A percentile compares a stretch with the other conserved stretches of the same genome.
Conservation (phyloP, 1,140 invertebrate species). For the Drosophila orosa region DNA sequence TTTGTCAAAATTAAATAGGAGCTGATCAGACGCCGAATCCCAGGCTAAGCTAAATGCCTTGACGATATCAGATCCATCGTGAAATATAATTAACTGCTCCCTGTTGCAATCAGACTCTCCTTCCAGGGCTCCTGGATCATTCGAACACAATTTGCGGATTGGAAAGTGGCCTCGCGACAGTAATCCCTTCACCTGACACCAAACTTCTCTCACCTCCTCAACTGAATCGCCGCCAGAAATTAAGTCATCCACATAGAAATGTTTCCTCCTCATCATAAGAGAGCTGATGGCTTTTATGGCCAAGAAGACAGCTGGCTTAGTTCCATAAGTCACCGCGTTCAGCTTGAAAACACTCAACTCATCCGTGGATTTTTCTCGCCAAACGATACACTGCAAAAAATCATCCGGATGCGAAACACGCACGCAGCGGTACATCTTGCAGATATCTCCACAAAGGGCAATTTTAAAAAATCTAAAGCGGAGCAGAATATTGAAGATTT, state of each 20-base stretch:
- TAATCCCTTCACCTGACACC: too few species aligned
- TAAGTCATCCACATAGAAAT: neutral
- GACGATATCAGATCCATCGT: neutral
- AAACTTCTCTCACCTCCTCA: neutral
- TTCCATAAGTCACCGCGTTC: neutral
- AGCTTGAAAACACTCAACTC: neutral
- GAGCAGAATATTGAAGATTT: neutral
- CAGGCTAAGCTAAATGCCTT: neutral
- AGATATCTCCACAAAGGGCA: too few species aligned
- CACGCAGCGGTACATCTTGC: too few species aligned
- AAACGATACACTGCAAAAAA: too few species aligned
- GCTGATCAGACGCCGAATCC: neutral
- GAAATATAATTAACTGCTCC: neutral
- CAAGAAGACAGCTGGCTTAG: neutral
- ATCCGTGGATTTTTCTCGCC: neutral
- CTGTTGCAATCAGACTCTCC: neutral
- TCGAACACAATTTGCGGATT: too few species aligned
- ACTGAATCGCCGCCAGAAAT: neutral
- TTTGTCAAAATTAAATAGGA: neutral
- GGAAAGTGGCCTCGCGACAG: too few species aligned
- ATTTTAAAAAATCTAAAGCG: neutral
- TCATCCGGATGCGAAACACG: too few species aligned
- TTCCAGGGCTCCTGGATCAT: neutral
- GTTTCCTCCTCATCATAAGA: too few species aligned
- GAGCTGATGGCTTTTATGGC: neutral